phyloP scores from a whole-genome alignment of 2,113 vertebrate species.

The Sebastes fasciatus region DNA sequence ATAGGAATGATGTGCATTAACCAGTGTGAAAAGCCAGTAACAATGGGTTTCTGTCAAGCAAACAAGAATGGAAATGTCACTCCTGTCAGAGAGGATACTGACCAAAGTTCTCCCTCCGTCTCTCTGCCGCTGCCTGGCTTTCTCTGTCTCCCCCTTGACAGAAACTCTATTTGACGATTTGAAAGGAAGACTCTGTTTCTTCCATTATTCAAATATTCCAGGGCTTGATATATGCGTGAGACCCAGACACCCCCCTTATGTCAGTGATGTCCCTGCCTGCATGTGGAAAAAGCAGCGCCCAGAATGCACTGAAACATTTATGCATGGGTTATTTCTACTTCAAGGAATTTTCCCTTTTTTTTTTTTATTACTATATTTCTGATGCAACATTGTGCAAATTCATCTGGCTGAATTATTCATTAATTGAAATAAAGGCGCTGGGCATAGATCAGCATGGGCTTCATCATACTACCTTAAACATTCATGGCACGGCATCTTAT shows the following conservation, averaged over 20 bases:
- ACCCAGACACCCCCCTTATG: conserved; percentile 61
- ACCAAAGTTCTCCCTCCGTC: conserved; percentile 79
- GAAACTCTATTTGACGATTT: conserved; percentile 83
- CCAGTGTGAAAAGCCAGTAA: conserved; percentile 76
- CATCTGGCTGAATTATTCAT: conserved; percentile 79
- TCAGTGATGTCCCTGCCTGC: conserved; percentile 59
- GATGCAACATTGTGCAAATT: conserved; percentile 83
- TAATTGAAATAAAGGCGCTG: conserved; percentile 75
- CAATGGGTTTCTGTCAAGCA: conserved; percentile 84
- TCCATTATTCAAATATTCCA: conserved; percentile 86
- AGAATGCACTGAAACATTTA: conserved; percentile 81
- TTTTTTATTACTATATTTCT: conserved; percentile 81
- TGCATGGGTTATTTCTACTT: conserved; percentile 80
- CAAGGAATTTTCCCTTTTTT: conserved; percentile 74
- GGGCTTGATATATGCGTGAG: conserved; percentile 77
- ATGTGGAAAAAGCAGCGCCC: conserved; percentile 55
- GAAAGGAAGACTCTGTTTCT: conserved; percentile 79
- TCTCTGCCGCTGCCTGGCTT: conserved; percentile 42
- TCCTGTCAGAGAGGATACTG: conserved; percentile 80
- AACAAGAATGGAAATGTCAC: conserved; percentile 85
- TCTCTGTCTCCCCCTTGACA: conserved; percentile 74
- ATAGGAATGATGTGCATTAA: conserved; percentile 81
- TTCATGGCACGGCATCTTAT: conserved; percentile 42
- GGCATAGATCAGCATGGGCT: conserved; percentile 52
- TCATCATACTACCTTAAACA: conserved; percentile 49